Percentiles rank a stretch among this genome's conserved stretches.
Conservation (phyloP, 2,113 vertebrate species). For the Strix aluco region DNA sequence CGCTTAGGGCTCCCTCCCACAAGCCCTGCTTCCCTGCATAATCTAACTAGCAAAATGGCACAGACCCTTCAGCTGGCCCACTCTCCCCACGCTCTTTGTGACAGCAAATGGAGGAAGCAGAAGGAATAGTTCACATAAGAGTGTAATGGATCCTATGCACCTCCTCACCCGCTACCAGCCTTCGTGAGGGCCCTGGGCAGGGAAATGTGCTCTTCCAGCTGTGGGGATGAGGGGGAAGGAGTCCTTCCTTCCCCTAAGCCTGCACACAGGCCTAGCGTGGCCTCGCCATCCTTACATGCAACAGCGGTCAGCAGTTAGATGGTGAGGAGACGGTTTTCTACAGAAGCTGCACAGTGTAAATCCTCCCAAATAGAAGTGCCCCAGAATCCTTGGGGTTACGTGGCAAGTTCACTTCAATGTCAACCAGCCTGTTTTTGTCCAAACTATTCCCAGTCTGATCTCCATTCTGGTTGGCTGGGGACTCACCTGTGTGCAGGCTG, state of each 20-base stretch:
- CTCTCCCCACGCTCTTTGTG: background rate
- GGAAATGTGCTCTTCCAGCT: background rate
- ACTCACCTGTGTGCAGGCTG: background rate
- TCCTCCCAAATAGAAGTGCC: background rate
- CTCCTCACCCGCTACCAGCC: rapidly evolving
- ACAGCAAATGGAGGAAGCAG: background rate
- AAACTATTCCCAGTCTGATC: background rate
- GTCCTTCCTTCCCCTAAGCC: too few relatives aligned
- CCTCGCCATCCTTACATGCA: background rate
- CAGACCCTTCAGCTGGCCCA: rapidly evolving
- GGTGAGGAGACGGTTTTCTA: background rate
- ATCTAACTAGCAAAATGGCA: background rate
- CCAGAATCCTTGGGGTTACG: background rate
- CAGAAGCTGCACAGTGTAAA: background rate
- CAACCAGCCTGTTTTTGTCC: background rate
- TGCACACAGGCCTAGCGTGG: rapidly evolving
- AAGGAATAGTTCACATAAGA: background rate
- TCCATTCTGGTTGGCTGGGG: background rate
- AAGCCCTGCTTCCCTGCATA: background rate
- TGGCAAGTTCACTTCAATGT: background rate
- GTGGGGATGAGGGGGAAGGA: background rate
- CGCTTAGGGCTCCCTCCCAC: background rate
- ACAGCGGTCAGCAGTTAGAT: rapidly evolving
- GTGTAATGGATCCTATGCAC: background rate
- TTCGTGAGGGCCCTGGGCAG: background rate